Evolutionary conservation across 2,113 vertebrate genomes (phyloP).

Genomic region (Halcyon malimbica): DNA sequence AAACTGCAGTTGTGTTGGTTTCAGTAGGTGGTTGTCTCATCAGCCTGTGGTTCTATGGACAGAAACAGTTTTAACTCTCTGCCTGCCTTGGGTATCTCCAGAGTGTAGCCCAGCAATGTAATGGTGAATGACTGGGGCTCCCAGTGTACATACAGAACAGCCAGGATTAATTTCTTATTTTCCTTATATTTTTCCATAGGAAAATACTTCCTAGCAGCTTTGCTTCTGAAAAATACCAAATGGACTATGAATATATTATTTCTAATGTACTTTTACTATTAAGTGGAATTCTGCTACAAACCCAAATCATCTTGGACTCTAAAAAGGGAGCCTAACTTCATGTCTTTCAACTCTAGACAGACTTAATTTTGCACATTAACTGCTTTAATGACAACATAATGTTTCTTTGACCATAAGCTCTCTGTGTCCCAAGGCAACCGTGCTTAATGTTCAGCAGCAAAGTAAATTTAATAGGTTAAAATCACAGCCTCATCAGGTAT

Average conservation of each 20-base stretch:
- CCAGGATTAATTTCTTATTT: not conserved
- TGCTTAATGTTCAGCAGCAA: not conserved
- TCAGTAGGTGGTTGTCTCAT: not conserved
- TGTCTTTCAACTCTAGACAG: not conserved
- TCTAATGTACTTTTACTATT: not conserved
- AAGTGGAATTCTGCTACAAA: not conserved
- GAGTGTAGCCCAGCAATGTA: rapidly evolving
- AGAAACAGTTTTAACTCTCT: too few species aligned
- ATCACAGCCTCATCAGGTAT: not conserved
- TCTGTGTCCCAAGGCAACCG: not conserved
- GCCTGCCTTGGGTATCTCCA: rapidly evolving
- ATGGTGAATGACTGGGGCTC: not conserved
- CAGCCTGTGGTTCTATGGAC: not conserved
- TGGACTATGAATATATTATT: not conserved
- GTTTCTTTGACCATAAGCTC: not conserved
- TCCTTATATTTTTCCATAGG: not conserved
- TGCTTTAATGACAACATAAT: not conserved
- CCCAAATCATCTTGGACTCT: not conserved
- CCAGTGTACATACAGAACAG: too few species aligned
- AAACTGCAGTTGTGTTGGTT: not conserved
- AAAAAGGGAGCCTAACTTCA: not conserved
- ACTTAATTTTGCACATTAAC: not conserved
- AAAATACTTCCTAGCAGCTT: not conserved
- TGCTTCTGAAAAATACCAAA: not conserved
- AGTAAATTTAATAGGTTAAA: not conserved